Conservation (phyloP, 2,797 vertebrate species). For the Pantherophis alleghaniensis region DNA sequence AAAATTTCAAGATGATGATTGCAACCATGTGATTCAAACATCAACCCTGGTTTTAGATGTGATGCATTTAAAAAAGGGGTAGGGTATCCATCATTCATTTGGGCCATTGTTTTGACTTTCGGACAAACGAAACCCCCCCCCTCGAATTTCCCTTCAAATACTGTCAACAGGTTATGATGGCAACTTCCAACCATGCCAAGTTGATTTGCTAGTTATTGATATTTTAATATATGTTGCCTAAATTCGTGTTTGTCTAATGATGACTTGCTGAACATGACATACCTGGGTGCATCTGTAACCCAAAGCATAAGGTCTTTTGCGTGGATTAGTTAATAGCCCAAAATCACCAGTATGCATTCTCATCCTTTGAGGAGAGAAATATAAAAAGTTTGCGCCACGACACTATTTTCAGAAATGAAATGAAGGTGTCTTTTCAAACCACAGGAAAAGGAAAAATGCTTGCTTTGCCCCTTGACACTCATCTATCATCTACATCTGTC, state of each 20-base stretch:
- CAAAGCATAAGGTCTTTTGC: neutral
- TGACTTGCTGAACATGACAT: neutral
- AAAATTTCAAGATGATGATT: neutral
- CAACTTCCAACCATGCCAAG: neutral
- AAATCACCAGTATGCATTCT: neutral
- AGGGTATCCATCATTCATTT: neutral
- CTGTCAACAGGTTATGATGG: neutral
- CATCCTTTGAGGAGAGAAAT: neutral
- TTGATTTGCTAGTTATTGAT: neutral
- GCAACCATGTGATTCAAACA: neutral
- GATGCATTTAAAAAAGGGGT: neutral
- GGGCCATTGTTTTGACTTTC: neutral
- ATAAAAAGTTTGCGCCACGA: neutral
- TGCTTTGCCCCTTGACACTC: neutral
- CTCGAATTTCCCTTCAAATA: neutral
- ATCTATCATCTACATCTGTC: neutral
- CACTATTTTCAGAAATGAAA: neutral
- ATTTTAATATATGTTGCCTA: neutral
- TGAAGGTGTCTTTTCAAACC: neutral
- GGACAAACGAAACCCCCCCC: neutral
- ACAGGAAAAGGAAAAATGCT: neutral
- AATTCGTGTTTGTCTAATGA: neutral
- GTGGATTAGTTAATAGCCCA: neutral
- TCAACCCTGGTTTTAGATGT: neutral
- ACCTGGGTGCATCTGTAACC: neutral